These are phyloP conservation scores for Psylliodes chrysocephalus DNA, from an alignment of 2,888 invertebrate species.

Conservation along the genomic window DNA sequence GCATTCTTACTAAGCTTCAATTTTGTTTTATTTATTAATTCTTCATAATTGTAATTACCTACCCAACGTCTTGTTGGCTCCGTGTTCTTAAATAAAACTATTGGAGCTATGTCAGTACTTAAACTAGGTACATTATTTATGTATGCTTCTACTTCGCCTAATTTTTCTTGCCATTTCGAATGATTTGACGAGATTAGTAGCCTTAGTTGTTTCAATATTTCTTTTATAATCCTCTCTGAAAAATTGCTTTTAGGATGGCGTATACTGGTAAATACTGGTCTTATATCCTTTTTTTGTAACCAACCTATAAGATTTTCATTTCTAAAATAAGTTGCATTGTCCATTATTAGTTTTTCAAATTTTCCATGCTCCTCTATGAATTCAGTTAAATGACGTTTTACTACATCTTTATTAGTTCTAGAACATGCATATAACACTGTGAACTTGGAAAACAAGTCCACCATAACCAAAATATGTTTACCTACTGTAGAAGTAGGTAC, in stretches of 20 bases:
- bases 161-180: background rate
- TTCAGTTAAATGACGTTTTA: background rate
- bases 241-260: background rate
- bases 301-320: background rate
- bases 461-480: conserved; percentile 28
- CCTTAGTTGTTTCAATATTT: background rate
- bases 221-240: background rate
- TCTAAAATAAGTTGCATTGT: background rate
- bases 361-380: background rate
- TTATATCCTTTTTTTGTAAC: background rate
- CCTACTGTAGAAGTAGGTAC: background rate
- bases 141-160: background rate
- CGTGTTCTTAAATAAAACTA: background rate
- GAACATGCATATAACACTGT: conserved; percentile 16
- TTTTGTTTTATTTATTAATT: too few relatives aligned
- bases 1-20: too few relatives aligned
- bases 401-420: conserved; percentile 15
- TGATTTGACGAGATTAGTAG: background rate
- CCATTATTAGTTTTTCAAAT: background rate
- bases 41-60: too few relatives aligned
- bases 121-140: background rate
- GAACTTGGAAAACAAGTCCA: conserved; percentile 34
- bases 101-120: background rate
- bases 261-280: background rate
- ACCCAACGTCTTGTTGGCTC: background rate